Evolutionary conservation across 2,113 vertebrate genomes (phyloP), one percentile per base, ranked within the genome.

Genomic region (Dendrocopos noguchii): DNA sequence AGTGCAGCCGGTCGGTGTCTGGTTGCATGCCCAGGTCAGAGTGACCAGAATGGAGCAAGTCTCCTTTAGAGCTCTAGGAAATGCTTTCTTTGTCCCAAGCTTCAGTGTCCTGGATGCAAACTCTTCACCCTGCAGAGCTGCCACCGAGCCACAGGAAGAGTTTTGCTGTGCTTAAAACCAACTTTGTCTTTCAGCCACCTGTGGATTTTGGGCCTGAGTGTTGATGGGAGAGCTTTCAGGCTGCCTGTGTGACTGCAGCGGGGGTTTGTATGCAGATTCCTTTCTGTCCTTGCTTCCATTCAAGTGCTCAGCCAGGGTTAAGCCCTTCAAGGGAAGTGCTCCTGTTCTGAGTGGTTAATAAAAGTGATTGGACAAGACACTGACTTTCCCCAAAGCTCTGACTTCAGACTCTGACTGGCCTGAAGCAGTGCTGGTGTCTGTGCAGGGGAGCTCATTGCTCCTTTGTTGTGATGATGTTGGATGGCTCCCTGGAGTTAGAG

Each of bases 311-410:
- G 95, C 71, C 76, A 93, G 29, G 87, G 61, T 95, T 97, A 86
- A 97, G 94, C 90, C 96, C 96, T 96, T 97, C 85, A 89, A 88
- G 95, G 89, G 87, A 96, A 97, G 93, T 95, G 84, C 63, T 94
- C 60, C 96, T 93, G 87, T 97, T 95, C 84, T 94, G 80, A 90
- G 92, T 73, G 80, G 75, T 97, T 96, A 97, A 97, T 97, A 97
- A 98, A 98, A 96, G 29, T 88, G 86, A 86, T 70, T 84, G 57
- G 94, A 34, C 74, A 74, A 85, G 56, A 64, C 34, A n/a, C 72
- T 91, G 79, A 77, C 63, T 86, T 87, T 66, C 82, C 73, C 36
- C 67, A 65, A 83, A 91, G 34, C 64, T 93, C 77, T 92, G 52
- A 64, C 72, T 91, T 85, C 24, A 64, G 84, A 50, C 8, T 86